Evolutionary conservation across 2,888 invertebrate species (phyloP).

Genomic region (Odontomyia ornata): DNA sequence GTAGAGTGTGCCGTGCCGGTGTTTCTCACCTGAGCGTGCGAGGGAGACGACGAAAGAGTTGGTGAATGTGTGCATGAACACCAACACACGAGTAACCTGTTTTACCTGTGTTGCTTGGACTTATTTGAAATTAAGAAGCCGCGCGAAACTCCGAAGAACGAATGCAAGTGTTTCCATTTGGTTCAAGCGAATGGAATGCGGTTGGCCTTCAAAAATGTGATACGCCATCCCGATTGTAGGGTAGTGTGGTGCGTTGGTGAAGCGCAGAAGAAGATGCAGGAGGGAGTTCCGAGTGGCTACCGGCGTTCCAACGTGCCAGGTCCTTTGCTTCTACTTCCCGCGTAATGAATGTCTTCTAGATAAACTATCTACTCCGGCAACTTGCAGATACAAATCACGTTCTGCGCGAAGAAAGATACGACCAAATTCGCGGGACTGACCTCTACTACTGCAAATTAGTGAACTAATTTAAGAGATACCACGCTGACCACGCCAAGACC

Average conservation of each 20-base stretch:
- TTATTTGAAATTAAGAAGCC: conserved; percentile 39
- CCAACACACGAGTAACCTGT: conserved; percentile 39
- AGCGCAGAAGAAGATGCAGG: background rate
- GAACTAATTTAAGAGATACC: background rate
- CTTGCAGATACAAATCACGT: background rate
- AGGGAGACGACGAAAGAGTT: background rate
- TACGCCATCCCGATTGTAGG: conserved; percentile 36
- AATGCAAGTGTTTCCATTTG: conserved; percentile 47
- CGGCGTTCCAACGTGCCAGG: background rate
- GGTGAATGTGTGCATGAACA: conserved; percentile 4
- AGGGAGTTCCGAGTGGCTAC: background rate
- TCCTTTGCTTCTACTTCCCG: too few species aligned
- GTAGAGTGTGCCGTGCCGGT: conserved; percentile 32
- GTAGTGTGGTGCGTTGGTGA: conserved; percentile 15
- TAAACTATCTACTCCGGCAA: background rate
- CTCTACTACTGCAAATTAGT: conserved; percentile 10
- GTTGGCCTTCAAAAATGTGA: conserved; percentile 51
- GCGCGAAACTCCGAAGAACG: conserved; percentile 32
- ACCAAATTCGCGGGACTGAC: background rate
- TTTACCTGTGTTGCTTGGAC: conserved; percentile 34
- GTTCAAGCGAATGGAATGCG: conserved; percentile 49
- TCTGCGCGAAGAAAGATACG: background rate
- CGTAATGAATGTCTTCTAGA: too few species aligned
- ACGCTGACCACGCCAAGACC: background rate
- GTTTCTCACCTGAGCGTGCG: conserved; percentile 28